Percentiles rank a stretch among this genome's conserved stretches.
phyloP scores from a whole-genome alignment of 1,140 invertebrate species.

The Bilobella aurantiaca region DNA sequence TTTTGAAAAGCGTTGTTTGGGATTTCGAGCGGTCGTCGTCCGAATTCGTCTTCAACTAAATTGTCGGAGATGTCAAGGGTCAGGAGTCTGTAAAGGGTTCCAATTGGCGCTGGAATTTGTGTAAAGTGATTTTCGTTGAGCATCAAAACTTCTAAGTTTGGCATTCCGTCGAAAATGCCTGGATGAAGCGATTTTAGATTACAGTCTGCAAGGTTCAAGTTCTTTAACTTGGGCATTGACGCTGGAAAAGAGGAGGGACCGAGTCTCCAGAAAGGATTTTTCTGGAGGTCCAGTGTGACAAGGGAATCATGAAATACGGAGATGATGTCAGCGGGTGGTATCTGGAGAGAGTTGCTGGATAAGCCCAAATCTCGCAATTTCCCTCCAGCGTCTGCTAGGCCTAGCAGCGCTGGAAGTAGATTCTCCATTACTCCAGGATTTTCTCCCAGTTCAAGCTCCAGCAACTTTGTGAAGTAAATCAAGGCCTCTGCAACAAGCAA shows the following conservation, averaged over 20 bases:
- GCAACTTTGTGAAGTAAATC: slow-evolving; percentile 4
- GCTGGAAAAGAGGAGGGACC: slow-evolving; percentile 5
- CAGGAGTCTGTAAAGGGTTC: not conserved
- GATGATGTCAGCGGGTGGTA: slow-evolving; percentile 8
- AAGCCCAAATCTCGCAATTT: slow-evolving; percentile 8
- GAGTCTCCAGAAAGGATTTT: slow-evolving; percentile 16
- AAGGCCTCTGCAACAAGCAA: slow-evolving; percentile 29
- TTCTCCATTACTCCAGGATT: slow-evolving; percentile 16
- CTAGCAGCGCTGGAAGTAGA: not conserved
- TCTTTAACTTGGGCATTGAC: not conserved
- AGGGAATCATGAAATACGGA: not conserved
- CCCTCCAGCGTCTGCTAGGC: not conserved
- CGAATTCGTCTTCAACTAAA: not conserved
- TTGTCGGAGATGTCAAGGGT: not conserved
- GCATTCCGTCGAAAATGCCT: slow-evolving; percentile 10
- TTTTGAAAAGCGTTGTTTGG: not conserved
- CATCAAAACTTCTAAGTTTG: slow-evolving; percentile 3
- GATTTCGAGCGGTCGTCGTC: not conserved
- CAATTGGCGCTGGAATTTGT: not conserved
- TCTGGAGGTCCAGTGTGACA: slow-evolving; percentile 9
- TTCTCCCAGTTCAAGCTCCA: slow-evolving; percentile 17
- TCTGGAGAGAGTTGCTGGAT: slow-evolving; percentile 1
- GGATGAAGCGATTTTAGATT: slow-evolving; percentile 4
- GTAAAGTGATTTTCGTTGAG: slow-evolving; percentile 15
- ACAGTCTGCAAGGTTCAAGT: slow-evolving; percentile 12